Base-by-base conservation (phyloP, 2,113 vertebrate genomes). In the Triplophysa rosa region DNA sequence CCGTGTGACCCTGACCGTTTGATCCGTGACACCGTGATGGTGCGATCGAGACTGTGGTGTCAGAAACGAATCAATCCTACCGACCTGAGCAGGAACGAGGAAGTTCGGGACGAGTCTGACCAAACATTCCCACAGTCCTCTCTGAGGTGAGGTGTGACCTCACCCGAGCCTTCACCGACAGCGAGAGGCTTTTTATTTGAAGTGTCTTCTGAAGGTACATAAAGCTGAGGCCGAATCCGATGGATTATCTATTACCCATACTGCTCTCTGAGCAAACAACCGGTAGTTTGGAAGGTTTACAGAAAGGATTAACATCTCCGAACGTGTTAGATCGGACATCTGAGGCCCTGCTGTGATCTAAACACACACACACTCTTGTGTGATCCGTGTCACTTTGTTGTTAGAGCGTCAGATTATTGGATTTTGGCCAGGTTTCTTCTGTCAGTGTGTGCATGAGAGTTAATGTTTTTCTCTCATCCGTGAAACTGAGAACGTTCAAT, bases 91-190 rank as follows among this genome's bases (percentile, higher is more conserved):
- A 75, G 81, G 80, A 80, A 75, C 40, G 63, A 65, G 81, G 79
- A 85, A 88, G 74, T 77, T 37, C 0, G 45, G 64, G 52, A 58
- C 37, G 37, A 23, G 61, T n/a, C 54, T 54, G 64, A 76, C 47
- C 80, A 89, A 87, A 87, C 83, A 85, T 83, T 88, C 82, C 84
- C 87, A 85, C 77, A 87, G 64, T 76, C 83, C 83, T 13, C 5
- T 62, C 4, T 21, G 29, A 56, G 42, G 52, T 49, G 59, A 4
- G 63, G 10, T 45, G 16, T 40, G 83, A 87, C 82, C 87, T 89
- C 84, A 80, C 74, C 80, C 79, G 14, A 21, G 80, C 87, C 84
- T 86, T 85, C 66, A 84, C 86, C 75, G 80, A 58, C 0, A 63
- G 64, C 63, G 71, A 61, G 71, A 17, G 54, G 65, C 24, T 62